Base-by-base conservation (phyloP, 2,797 vertebrate genomes). In the Hemibagrus guttatus region DNA sequence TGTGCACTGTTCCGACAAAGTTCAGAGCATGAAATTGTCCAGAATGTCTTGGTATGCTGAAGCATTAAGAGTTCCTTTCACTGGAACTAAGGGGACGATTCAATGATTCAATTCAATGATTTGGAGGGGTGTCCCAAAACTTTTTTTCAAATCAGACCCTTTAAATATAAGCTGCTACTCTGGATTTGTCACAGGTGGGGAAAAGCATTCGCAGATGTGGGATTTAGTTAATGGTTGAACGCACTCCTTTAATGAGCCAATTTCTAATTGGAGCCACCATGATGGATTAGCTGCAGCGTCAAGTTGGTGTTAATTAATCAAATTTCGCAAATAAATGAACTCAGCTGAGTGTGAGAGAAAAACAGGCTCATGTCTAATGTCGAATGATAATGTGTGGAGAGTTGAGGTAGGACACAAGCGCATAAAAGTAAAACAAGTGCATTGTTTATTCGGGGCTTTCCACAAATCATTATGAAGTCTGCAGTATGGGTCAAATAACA, bases 251-350 rank as follows among this genome's bases (percentile, higher is more conserved):
- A 83, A 83, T 83, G 82, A 71, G 66, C 66, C 52, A 23, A 58
- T 39, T 83, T 31, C 66, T 69, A 83, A 83, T 83, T 71, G 52
- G 35, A 72, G 17, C 52, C 82, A 72, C 66, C 66, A 2, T 83
- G 82, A 83, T 72, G 66, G 82, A 83, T 83, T 71, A 71, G 31
- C 82, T 35, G 82, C 31, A n/a, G 49, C 49, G 52, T 71, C 82
- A 58, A 72, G 66, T 72, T 59, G 52, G 59, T 84, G 68, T 58
- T 72, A 72, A 84, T 83, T 71, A 83, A 84, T 84, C 82, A 72
- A 58, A 59, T 59, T 28, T 71, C 1, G 8, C 82, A 72, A 46
- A 72, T n/a, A 42, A 59, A 71, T 84, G 66, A 52, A 17, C 82
- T 28, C 21, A 84, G 52, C 68, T 71, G 7, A 26, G 49, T 0